Conservation (phyloP, 2,113 vertebrate genomes). For the Paralichthys olivaceus region DNA sequence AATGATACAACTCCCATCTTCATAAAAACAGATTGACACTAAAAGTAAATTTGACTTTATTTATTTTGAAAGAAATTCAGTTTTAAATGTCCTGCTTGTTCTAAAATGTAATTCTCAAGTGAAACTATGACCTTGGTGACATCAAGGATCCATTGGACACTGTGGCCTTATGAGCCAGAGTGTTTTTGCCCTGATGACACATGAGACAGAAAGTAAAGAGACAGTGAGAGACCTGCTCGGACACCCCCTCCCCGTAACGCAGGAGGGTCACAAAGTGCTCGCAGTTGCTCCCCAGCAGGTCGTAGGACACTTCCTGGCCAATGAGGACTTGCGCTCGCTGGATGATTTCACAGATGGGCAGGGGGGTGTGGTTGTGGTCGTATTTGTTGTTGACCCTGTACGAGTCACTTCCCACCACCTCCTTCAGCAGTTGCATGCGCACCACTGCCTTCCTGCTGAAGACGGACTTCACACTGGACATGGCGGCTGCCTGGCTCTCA, state of each 20-base stretch:
- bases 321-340: slow-evolving; percentile 84
- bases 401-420: slow-evolving; percentile 86
- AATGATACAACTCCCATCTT: too few species aligned
- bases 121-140: background rate
- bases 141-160: background rate
- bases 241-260: slow-evolving; percentile 89
- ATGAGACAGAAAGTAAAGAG: slow-evolving; percentile 46
- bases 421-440: slow-evolving; percentile 93
- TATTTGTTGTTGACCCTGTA: slow-evolving; percentile 95
- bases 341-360: slow-evolving; percentile 87
- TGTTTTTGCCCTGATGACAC: slow-evolving; percentile 28
- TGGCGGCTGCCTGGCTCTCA: slow-evolving; percentile 80
- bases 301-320: slow-evolving; percentile 88
- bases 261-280: slow-evolving; percentile 95
- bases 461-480: slow-evolving; percentile 88
- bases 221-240: slow-evolving; percentile 86
- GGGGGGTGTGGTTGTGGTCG: slow-evolving; percentile 82
- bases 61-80: background rate
- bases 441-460: slow-evolving; percentile 91
- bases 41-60: too few species aligned
- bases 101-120: background rate
- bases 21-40: too few species aligned
- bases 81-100: background rate
- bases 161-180: background rate
- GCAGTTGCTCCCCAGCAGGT: slow-evolving; percentile 91